Percentiles rank a stretch among this genome's conserved stretches.
Evolutionary conservation across 2,797 vertebrate genomes (phyloP).

Genomic region (Dromococcyx pavoninus): DNA sequence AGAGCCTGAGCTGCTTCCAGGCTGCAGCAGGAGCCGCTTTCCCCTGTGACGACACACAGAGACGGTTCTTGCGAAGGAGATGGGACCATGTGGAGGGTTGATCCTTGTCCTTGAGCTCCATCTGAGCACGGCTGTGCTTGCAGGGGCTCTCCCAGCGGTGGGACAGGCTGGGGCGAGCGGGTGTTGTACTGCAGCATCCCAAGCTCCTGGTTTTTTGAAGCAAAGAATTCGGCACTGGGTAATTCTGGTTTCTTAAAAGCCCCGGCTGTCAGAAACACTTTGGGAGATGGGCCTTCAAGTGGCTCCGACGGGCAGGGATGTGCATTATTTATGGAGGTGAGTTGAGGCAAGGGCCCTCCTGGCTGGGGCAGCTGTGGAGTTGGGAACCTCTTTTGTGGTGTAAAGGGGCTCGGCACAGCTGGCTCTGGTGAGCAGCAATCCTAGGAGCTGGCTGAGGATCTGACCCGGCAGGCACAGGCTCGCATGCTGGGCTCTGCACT

Average conservation of each 20-base stretch:
- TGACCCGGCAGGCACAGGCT: neutral
- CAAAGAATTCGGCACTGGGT: neutral
- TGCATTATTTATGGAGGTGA: slow-evolving; percentile 67
- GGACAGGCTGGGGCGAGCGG: neutral
- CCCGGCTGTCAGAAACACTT: slow-evolving; percentile 64
- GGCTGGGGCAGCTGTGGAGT: neutral
- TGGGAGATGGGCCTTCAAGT: slow-evolving; percentile 61
- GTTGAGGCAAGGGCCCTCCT: slow-evolving; percentile 5
- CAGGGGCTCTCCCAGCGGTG: neutral
- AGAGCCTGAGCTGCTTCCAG: neutral
- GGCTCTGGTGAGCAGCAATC: neutral
- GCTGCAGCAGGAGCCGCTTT: neutral
- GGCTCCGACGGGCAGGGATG: neutral
- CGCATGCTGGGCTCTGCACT: neutral
- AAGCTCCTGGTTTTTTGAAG: neutral
- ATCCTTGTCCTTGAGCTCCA: neutral
- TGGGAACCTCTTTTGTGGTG: neutral
- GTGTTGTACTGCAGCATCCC: neutral
- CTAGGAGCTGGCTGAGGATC: neutral
- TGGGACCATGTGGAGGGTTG: fast-evolving
- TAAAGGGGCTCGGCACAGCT: fast-evolving
- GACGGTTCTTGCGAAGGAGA: neutral
- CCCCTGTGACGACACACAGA: fast-evolving
- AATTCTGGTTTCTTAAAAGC: slow-evolving; percentile 68
- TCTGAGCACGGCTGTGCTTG: fast-evolving